phyloP scores from a whole-genome alignment of 2,113 vertebrate genomes.

The human region GRCh38 chrX:36489001-36489500 shows the following conservation, averaged over 20 bases:
- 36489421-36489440: conserved; percentile 24
- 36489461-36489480: not conserved
- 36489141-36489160: not conserved
- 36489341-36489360: not conserved
- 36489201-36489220: not conserved
- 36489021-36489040: not conserved
- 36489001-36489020: not conserved
- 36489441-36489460: not conserved
- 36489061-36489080: not conserved
- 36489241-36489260: conserved; percentile 9
- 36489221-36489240: not conserved
- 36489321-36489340: not conserved
- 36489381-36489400: not conserved
- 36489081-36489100: not conserved
- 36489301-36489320: too few species aligned
- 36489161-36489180: not conserved
- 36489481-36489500: not conserved
- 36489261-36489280: not conserved
- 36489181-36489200: not conserved
- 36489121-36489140: not conserved
- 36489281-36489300: not conserved
- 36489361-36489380: not conserved
- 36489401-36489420: not conserved
- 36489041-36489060: not conserved
- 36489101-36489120: not conserved